Percentiles rank a stretch among this genome's conserved stretches.
Evolutionary conservation across 1,140 invertebrate genomes (phyloP).

Genomic region (Anadara kagoshimensis): DNA sequence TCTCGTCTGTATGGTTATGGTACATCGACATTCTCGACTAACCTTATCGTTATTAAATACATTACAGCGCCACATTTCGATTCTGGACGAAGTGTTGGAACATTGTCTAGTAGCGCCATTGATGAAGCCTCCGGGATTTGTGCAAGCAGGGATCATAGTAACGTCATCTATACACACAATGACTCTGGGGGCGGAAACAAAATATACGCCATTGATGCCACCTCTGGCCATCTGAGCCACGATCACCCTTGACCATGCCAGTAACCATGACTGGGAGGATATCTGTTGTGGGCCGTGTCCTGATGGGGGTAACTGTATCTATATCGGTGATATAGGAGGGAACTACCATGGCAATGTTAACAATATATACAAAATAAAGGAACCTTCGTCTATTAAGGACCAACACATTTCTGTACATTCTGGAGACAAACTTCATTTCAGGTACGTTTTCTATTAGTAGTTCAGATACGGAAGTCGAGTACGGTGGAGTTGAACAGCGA

Average conservation of each 20-base stretch:
- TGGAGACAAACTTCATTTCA: constrained; percentile 1
- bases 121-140: constrained; percentile 27
- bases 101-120: constrained; percentile 9
- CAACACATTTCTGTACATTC: constrained; percentile 17
- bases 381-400: constrained; percentile 34
- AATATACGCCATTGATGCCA: constrained; percentile 30
- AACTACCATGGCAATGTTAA: constrained; percentile 46
- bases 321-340: constrained; percentile 55
- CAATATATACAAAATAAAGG: constrained; percentile 49
- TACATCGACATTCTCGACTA: no score
- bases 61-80: constrained; percentile 13
- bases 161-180: constrained; percentile 38
- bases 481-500: no score
- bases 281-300: constrained; percentile 27
- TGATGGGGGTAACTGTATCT: constrained; percentile 47
- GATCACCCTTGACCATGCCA: constrained; percentile 21
- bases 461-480: no score
- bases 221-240: constrained; percentile 24
- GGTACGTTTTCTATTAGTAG: no score
- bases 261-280: constrained; percentile 44
- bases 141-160: constrained; percentile 35
- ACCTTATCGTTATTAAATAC: no score
- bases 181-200: constrained; percentile 21
- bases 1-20: no score
- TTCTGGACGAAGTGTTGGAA: constrained; percentile 3